Base-by-base conservation (phyloP, 2,113 vertebrate genomes). In the Lycaon pictus region DNA sequence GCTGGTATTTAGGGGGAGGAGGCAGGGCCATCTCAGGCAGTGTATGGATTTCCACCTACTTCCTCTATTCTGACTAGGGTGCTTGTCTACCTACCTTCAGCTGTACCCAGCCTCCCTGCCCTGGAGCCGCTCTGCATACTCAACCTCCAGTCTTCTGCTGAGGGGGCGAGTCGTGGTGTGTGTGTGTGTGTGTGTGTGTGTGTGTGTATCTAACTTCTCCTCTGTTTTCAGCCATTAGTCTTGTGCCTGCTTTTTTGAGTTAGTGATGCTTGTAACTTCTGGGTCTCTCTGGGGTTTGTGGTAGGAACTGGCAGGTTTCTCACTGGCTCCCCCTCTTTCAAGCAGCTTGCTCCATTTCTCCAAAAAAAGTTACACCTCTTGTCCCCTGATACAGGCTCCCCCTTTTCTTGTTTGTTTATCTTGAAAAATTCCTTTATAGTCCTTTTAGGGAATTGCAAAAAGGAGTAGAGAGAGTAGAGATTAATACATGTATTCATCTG, bases 131-230 rank as follows among this genome's bases (percentile, higher is more conserved):
- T 80, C 3, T 43, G 29, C 20, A 35, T 6, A 29, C 35, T 51
- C 20, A n/a, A 11, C 80, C 56, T n/a, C 15, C 7, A 7, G 51
- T 9, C 37, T 76, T 27, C 85, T 55, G 17, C 9, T 17, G 55
- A 12, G 32, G 12, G 10, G 13, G 23, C 0, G 0, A 74, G 22
- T 51, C 58, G 9, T 65, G 23, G 13, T 3, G 37, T 20, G 35
- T n/a, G 32, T 19, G 32, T 65, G 35, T 20, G 29, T 13, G 27
- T 69, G 67, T 69, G 12, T 76, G 37, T 76, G 37, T 27, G 23
- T 51, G 76, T 19, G 76, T 35, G 2, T 17, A 37, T 63, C 51
- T 23, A 29, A 60, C 55, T 74, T 79, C 79, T 22, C 27, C 8
- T 43, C 35, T 65, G 7, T 60, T 77, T 82, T 69, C 43, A 55